These are phyloP conservation scores for Notolepis coatsorum DNA, from an alignment of 2,797 vertebrate species.

Conservation along the genomic window DNA sequence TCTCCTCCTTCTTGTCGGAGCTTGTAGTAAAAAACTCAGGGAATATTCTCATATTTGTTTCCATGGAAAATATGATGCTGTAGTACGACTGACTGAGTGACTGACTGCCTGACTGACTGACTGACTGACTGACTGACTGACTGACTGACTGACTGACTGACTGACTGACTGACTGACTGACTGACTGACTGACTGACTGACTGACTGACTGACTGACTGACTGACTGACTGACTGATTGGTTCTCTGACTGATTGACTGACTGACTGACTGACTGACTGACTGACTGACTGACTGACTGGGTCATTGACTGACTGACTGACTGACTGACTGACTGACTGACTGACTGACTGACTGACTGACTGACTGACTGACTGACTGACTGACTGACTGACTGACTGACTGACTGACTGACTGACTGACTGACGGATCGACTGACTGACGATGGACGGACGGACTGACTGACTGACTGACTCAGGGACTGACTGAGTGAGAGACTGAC, in stretches of 20 bases:
- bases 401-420: not conserved
- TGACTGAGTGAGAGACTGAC: not conserved
- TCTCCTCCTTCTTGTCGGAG: conserved; percentile 6
- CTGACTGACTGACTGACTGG: not conserved
- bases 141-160: not conserved
- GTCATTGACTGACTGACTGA: conserved; percentile 17
- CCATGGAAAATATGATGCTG: conserved; percentile 43
- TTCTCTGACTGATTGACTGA: too few relatives aligned
- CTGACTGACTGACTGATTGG: not conserved
- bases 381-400: conserved; percentile 15
- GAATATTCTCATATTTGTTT: conserved; percentile 18
- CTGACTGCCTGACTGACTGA: not conserved
- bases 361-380: not conserved
- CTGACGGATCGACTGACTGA: conserved; percentile 14
- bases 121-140: too few relatives aligned
- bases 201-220: conserved; percentile 1
- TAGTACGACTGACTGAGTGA: conserved; percentile 6
- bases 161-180: conserved; percentile 1
- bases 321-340: not conserved
- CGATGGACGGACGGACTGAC: too few relatives aligned
- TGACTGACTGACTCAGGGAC: conserved; percentile 1
- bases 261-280: conserved; percentile 13
- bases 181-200: conserved; percentile 1
- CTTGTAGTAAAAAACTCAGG: conserved; percentile 3
- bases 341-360: conserved; percentile 15